These are phyloP conservation scores for Heptranchias perlo DNA, from an alignment of 2,113 vertebrate genomes.

Conservation along the genomic window DNA sequence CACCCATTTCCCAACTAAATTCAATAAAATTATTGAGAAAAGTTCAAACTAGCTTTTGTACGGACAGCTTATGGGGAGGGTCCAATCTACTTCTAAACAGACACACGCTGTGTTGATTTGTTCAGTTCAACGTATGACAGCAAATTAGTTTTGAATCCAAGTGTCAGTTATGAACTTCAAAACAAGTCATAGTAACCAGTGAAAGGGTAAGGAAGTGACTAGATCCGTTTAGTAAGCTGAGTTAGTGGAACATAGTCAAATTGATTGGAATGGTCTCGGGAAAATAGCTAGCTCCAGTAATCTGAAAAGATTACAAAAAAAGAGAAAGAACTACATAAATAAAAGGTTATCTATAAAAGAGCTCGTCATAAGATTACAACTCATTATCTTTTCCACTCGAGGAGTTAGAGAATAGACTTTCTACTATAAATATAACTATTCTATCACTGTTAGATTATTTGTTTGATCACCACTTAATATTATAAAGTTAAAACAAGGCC, in stretches of 20 bases:
- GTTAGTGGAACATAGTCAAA: not conserved
- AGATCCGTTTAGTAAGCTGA: not conserved
- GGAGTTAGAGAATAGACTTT: not conserved
- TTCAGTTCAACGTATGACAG: not conserved
- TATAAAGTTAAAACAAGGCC: not conserved
- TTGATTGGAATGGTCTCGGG: not conserved
- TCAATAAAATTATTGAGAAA: no score
- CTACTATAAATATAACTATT: not conserved
- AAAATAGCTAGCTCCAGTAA: not conserved
- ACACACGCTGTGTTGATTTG: no score
- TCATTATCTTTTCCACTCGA: not conserved
- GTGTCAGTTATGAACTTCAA: not conserved
- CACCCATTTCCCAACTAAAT: no score
- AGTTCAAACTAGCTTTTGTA: no score
- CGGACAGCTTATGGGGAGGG: no score
- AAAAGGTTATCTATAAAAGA: not conserved
- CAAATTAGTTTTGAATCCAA: not conserved
- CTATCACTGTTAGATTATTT: not conserved
- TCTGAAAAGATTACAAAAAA: not conserved
- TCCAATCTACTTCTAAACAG: no score
- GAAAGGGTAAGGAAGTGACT: not conserved
- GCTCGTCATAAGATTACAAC: not conserved
- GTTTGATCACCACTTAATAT: not conserved
- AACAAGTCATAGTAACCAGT: not conserved
- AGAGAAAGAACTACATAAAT: not conserved